These are phyloP conservation scores for Metopia argyrocephala DNA, from an alignment of 2,888 invertebrate genomes.

Conservation along the genomic window DNA sequence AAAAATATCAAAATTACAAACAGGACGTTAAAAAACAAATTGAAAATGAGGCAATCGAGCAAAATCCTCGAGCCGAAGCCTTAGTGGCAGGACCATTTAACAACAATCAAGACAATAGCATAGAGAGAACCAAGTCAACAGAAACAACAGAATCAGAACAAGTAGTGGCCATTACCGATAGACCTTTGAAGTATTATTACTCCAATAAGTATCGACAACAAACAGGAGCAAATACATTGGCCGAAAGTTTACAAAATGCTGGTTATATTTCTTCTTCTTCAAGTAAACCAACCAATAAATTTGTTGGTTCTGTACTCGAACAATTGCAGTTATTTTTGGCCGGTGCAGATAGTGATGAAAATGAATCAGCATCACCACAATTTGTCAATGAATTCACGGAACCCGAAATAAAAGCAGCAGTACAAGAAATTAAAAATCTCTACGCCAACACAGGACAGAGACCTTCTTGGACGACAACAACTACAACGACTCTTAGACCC, in stretches of 20 bases:
- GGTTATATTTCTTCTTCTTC: slow-evolving; percentile 73
- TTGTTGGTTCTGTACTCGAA: slow-evolving; percentile 70
- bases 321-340: slow-evolving; percentile 72
- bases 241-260: slow-evolving; percentile 75
- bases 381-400: slow-evolving; percentile 72
- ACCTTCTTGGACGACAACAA: slow-evolving; percentile 66
- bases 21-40: slow-evolving; percentile 48
- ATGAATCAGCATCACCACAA: slow-evolving; percentile 70
- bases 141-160: slow-evolving; percentile 68
- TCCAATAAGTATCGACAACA: slow-evolving; percentile 75
- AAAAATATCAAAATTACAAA: slow-evolving; percentile 71
- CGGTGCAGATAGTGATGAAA: slow-evolving; percentile 70
- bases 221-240: slow-evolving; percentile 72
- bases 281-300: slow-evolving; percentile 65
- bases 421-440: slow-evolving; percentile 71
- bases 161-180: slow-evolving; percentile 71
- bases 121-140: slow-evolving; percentile 66
- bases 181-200: slow-evolving; percentile 73
- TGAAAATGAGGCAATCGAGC: slow-evolving; percentile 70
- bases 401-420: slow-evolving; percentile 71
- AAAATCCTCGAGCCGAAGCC: slow-evolving; percentile 74
- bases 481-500: slow-evolving; percentile 69
- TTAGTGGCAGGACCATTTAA: slow-evolving; percentile 69
- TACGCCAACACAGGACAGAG: slow-evolving; percentile 69
- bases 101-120: slow-evolving; percentile 71